Evolutionary conservation across 1,140 invertebrate species (phyloP).

Genomic region (Elysia chlorotica): DNA sequence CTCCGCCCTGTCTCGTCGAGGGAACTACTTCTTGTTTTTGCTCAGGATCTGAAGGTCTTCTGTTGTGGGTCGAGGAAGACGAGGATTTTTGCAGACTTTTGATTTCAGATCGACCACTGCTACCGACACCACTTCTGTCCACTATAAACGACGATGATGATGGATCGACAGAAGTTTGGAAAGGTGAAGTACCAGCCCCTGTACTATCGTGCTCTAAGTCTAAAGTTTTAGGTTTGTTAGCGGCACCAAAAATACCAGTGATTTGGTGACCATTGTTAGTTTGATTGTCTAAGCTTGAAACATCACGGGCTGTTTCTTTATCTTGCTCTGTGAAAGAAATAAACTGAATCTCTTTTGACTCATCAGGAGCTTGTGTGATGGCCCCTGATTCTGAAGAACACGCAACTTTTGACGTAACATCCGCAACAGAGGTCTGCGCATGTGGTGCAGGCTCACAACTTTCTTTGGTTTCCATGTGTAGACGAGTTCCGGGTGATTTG

Average conservation of each 20-base stretch:
- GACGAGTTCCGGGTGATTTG: too few relatives aligned
- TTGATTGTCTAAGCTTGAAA: background rate
- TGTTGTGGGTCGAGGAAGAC: background rate
- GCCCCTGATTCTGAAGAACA: too few relatives aligned
- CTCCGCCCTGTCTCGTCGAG: background rate
- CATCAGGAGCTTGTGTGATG: too few relatives aligned
- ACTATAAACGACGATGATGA: too few relatives aligned
- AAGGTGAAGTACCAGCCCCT: background rate
- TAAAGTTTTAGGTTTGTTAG: background rate
- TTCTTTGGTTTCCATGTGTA: too few relatives aligned
- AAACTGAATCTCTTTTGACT: too few relatives aligned
- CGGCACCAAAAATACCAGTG: background rate
- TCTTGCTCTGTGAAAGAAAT: background rate
- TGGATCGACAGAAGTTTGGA: background rate
- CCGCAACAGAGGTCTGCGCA: too few relatives aligned
- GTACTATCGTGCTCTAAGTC: background rate
- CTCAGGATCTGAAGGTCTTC: background rate
- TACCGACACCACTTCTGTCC: too few relatives aligned
- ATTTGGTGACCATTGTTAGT: background rate
- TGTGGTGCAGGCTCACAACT: too few relatives aligned
- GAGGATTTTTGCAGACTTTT: too few relatives aligned
- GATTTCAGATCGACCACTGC: too few relatives aligned
- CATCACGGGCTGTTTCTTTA: background rate
- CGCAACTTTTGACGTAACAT: too few relatives aligned
- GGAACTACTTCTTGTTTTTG: background rate